Evolutionary conservation across 2,113 vertebrate species (phyloP), one percentile per base, ranked within the genome.

Genomic region (Myrmophylax atrothorax): DNA sequence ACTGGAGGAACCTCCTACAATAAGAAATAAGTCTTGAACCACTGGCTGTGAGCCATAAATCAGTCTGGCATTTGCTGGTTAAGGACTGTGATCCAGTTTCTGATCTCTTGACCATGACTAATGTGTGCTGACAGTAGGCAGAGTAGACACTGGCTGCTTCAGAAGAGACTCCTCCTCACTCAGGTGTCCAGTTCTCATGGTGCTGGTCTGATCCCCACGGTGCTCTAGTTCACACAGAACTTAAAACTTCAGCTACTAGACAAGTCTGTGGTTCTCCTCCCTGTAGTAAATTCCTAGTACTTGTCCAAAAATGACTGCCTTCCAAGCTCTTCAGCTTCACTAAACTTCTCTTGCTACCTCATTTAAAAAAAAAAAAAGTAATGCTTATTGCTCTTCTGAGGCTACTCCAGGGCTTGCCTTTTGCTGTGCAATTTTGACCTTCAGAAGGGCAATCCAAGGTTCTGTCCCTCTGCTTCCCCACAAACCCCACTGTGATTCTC

Each of bases 71-170:
- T 96, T 97, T 97, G 86, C 90, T 60, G 14, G 68, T 91, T 94
- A 94, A 97, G 96, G 98, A 97, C 97, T 98, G 97, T 98, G 98
- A 98, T 98, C 97, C 97, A 97, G 94, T 96, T 97, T 69, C 97
- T 98, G 98, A 98, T 98, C 98, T 97, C 96, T 97, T 95, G 95
- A 98, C 92, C 91, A 25, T 96, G 97, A 98, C 98, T 98, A 98
- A 98, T 96, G 97, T 35, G 90, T 97, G 98, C 98, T 98, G 96
- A 95, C 97, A 31, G 96, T 97, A 98, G 97, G 97, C 95, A 97
- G 87, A 89, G 58, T 96, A 98, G 97, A 96, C 97, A 96, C 97
- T 98, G 97, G 97, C 98, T 98, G 98, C 98, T 98, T 98, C 91
- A 93, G 97, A 98, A 98, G 97, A 97, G 97, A 97, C 97, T 97